Percentiles rank a stretch among this genome's conserved stretches.
phyloP scores from a whole-genome alignment of 1,140 invertebrate species.

The Drosophila eugracilis region DNA sequence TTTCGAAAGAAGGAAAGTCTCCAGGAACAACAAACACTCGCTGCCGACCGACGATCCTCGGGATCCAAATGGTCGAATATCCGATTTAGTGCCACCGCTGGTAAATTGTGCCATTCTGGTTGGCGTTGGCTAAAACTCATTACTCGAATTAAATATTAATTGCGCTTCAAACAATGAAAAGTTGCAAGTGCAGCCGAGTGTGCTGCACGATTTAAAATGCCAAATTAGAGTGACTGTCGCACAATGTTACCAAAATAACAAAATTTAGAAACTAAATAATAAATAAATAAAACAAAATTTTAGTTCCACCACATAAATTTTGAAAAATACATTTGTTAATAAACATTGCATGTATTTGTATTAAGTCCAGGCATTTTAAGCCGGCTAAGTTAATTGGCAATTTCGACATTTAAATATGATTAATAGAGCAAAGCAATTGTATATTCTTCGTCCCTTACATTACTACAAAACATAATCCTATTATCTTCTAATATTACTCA shows the following conservation, averaged over 20 bases:
- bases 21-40: conserved; percentile 77
- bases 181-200: conserved; percentile 39
- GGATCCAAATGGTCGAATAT: conserved; percentile 75
- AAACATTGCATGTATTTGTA: neutral
- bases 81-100: conserved; percentile 74
- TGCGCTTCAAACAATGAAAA: conserved; percentile 51
- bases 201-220: conserved; percentile 5
- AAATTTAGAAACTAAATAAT: neutral
- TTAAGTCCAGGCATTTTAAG: neutral
- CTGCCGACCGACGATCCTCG: conserved; percentile 63
- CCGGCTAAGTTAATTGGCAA: neutral
- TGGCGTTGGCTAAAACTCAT: conserved; percentile 69
- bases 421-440: neutral
- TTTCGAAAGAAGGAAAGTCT: conserved; percentile 78
- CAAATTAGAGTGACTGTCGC: conserved; percentile 4
- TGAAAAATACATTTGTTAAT: neutral
- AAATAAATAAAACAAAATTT: neutral
- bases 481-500: no score
- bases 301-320: neutral
- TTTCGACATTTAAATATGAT: neutral
- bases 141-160: conserved; percentile 55
- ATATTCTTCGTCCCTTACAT: no score
- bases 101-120: conserved; percentile 77
- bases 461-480: neutral
- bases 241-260: neutral